phyloP scores from a whole-genome alignment of 2,113 vertebrate species.

The Istiophorus platypterus region DNA sequence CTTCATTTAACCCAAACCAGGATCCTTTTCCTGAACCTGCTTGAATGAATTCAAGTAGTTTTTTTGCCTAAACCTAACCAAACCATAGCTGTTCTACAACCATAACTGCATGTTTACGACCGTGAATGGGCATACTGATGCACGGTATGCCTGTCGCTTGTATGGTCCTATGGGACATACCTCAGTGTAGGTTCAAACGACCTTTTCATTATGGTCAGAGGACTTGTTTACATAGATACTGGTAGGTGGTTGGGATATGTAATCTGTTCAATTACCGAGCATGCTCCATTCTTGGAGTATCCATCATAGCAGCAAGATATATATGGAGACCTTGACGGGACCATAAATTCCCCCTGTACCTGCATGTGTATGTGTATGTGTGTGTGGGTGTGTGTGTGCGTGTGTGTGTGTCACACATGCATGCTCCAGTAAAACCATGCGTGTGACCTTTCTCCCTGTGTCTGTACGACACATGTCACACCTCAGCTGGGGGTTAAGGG shows the following conservation, averaged over 20 bases:
- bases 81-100: too few relatives aligned
- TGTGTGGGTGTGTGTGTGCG: slow-evolving; percentile 12
- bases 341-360: background rate
- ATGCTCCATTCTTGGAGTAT: background rate
- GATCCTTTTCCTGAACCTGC: too few relatives aligned
- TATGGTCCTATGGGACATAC: too few relatives aligned
- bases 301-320: slow-evolving; percentile 22
- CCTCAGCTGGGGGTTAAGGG: slow-evolving; percentile 20
- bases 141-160: background rate
- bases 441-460: slow-evolving; percentile 36
- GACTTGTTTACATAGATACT: background rate
- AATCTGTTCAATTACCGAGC: background rate
- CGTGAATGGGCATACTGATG: background rate
- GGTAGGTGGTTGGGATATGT: background rate
- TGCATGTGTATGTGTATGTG: background rate
- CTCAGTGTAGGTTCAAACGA: too few relatives aligned
- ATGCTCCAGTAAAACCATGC: too few relatives aligned
- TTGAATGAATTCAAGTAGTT: background rate
- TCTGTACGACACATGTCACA: slow-evolving; percentile 33
- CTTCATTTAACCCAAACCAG: too few relatives aligned
- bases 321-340: slow-evolving; percentile 33
- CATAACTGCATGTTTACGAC: background rate
- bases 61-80: background rate
- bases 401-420: slow-evolving; percentile 2
- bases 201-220: too few relatives aligned